Evolutionary conservation across 1,140 invertebrate genomes (phyloP).

Genomic region (Hyles euphorbiae): DNA sequence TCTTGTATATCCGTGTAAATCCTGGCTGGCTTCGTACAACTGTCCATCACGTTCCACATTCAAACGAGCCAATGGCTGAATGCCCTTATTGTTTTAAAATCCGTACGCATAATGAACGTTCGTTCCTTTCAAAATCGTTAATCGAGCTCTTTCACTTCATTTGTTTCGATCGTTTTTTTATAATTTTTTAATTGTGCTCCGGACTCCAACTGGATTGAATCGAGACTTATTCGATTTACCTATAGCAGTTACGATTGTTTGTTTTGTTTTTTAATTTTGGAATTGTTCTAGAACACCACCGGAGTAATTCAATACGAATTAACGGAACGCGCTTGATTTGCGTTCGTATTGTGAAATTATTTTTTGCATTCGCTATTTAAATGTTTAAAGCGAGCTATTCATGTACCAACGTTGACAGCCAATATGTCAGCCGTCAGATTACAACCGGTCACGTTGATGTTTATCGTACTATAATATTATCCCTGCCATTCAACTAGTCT

Average conservation of each 20-base stretch:
- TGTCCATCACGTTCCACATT: slow-evolving; percentile 63
- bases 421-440: too few species aligned
- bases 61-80: slow-evolving; percentile 52
- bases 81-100: slow-evolving; percentile 67
- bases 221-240: slow-evolving; percentile 41
- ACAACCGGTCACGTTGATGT: too few species aligned
- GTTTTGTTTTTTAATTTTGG: slow-evolving; percentile 43
- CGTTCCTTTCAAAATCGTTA: slow-evolving; percentile 55
- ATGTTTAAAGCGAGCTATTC: neutral
- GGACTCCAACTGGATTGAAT: slow-evolving; percentile 29
- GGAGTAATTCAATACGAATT: slow-evolving; percentile 72
- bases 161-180: slow-evolving; percentile 44
- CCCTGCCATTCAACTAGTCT: too few species aligned
- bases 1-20: neutral
- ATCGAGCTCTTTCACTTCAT: slow-evolving; percentile 66
- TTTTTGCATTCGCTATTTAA: slow-evolving; percentile 2
- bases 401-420: too few species aligned
- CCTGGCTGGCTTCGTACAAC: slow-evolving; percentile 28
- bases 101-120: slow-evolving; percentile 53
- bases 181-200: slow-evolving; percentile 30
- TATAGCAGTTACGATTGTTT: slow-evolving; percentile 26
- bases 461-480: too few species aligned
- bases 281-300: slow-evolving; percentile 45
- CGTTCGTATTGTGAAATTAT: slow-evolving; percentile 9
- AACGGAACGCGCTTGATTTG: slow-evolving; percentile 45